phyloP scores from a whole-genome alignment of 2,888 invertebrate genomes.

The Timema podura region DNA sequence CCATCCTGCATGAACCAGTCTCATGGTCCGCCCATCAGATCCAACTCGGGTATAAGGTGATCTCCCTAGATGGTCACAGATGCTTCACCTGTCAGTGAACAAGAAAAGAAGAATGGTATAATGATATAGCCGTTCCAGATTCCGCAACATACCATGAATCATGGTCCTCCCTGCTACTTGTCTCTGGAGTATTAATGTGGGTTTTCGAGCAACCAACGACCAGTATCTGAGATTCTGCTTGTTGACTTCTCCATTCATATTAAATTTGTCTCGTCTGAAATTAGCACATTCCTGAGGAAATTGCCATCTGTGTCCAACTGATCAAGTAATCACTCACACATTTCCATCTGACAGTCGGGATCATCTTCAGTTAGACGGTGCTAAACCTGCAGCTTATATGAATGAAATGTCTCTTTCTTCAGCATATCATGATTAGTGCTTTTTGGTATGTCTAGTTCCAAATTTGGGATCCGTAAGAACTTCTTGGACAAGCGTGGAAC shows the following conservation, averaged over 20 bases:
- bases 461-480: too few species aligned
- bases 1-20: too few species aligned
- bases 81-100: too few species aligned
- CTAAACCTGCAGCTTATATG: background rate
- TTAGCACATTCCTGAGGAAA: background rate
- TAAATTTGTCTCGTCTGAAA: background rate
- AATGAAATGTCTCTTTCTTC: slow-evolving; percentile 1
- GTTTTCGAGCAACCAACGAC: background rate
- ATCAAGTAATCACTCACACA: background rate
- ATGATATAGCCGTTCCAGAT: too few species aligned
- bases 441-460: too few species aligned
- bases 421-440: background rate
- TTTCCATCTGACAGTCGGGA: background rate
- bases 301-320: background rate
- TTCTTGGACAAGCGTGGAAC: too few species aligned
- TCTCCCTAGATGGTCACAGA: too few species aligned
- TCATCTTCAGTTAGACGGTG: background rate
- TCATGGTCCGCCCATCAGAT: too few species aligned
- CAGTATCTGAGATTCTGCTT: background rate
- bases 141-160: too few species aligned
- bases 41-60: too few species aligned
- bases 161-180: too few species aligned
- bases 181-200: background rate
- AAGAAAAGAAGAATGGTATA: too few species aligned
- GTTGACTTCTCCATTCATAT: background rate